phyloP scores from a whole-genome alignment of 2,888 invertebrate genomes.

The Pammene aurita region DNA sequence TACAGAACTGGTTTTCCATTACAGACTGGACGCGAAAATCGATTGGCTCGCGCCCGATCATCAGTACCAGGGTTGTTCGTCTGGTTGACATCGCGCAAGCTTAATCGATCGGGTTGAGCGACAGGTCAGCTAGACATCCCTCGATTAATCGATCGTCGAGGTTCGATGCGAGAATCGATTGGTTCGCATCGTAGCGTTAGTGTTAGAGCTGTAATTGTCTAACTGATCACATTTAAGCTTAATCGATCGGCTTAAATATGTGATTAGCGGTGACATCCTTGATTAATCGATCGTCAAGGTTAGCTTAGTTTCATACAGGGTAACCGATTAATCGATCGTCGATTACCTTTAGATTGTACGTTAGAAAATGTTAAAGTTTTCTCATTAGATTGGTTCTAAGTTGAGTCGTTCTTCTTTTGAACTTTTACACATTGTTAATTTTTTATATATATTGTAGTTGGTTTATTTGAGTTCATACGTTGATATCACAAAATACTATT shows the following conservation, averaged over 20 bases:
- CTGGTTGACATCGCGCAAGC: not conserved
- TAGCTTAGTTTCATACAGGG: not conserved
- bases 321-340: not conserved
- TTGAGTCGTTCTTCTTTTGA: not conserved
- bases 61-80: not conserved
- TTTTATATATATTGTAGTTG: too few relatives aligned
- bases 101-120: slow-evolving; percentile 1
- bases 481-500: too few relatives aligned
- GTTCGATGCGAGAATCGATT: slow-evolving; percentile 1
- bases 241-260: slow-evolving; percentile 3
- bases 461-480: too few relatives aligned
- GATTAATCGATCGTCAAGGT: slow-evolving; percentile 7
- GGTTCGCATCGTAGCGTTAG: not conserved
- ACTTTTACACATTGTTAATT: not conserved
- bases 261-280: not conserved
- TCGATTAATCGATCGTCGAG: not conserved
- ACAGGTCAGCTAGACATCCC: not conserved
- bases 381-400: not conserved
- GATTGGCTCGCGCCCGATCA: not conserved
- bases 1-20: slow-evolving; percentile 4
- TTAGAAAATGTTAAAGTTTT: not conserved
- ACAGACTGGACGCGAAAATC: not conserved
- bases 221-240: not conserved
- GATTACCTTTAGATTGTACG: not conserved
- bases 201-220: slow-evolving; percentile 5